phyloP scores from a whole-genome alignment of 1,140 invertebrate species.

The Agrypnia vestita region DNA sequence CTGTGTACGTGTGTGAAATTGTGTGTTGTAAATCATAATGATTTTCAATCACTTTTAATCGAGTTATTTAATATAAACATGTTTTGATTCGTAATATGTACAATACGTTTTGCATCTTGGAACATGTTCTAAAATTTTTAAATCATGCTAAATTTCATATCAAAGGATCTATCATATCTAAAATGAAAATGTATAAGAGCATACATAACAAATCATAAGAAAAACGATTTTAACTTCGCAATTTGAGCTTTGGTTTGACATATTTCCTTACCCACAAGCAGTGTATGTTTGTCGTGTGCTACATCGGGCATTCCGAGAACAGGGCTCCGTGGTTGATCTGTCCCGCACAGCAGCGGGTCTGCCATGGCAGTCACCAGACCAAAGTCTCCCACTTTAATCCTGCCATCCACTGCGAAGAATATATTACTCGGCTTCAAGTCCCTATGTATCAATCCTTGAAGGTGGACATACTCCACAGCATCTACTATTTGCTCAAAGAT shows the following conservation, averaged over 20 bases:
- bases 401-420: conserved; percentile 92
- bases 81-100: too few relatives aligned
- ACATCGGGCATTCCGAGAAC: conserved; percentile 56
- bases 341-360: conserved; percentile 66
- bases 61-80: too few relatives aligned
- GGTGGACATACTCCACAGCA: conserved; percentile 96
- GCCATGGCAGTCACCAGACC: conserved; percentile 92
- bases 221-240: too few relatives aligned
- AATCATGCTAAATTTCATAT: too few relatives aligned
- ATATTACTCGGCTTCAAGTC: conserved; percentile 98
- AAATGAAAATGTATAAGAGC: too few relatives aligned
- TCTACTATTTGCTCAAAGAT: conserved; percentile 95
- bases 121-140: too few relatives aligned
- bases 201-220: too few relatives aligned
- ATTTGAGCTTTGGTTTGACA: background rate
- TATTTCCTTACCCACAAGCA: conserved; percentile 72
- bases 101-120: too few relatives aligned
- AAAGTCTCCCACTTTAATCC: conserved; percentile 97
- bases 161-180: too few relatives aligned
- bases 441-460: conserved; percentile 92
- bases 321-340: conserved; percentile 60
- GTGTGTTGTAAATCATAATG: too few relatives aligned
- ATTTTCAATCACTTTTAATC: too few relatives aligned
- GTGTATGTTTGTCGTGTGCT: conserved; percentile 69
- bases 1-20: too few relatives aligned